phyloP scores from a whole-genome alignment of 1,140 invertebrate species.

The Neodiprion fabricii region DNA sequence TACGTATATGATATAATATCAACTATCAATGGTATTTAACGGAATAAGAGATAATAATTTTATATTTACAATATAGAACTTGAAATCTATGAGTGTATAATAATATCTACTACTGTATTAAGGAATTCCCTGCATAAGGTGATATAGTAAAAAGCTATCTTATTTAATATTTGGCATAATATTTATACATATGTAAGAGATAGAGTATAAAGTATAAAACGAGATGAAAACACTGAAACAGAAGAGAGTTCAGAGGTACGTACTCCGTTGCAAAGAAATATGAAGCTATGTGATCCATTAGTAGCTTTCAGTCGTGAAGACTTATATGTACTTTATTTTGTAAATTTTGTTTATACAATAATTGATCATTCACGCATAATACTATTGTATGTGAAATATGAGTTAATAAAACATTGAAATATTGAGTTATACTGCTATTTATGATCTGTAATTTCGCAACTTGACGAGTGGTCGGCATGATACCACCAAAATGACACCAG shows the following conservation, averaged over 20 bases:
- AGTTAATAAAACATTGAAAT: constrained; percentile 65
- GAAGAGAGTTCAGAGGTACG: constrained; percentile 22
- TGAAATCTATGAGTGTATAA: constrained; percentile 22
- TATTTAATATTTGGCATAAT: constrained; percentile 61
- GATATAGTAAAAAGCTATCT: constrained; percentile 55
- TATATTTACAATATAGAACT: constrained; percentile 52
- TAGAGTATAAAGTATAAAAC: constrained; percentile 40
- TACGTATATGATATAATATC: constrained; percentile 29
- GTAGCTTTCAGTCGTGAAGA: constrained; percentile 64
- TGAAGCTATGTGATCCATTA: constrained; percentile 63
- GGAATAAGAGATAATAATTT: constrained; percentile 61
- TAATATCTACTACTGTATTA: constrained; percentile 48
- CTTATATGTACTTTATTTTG: constrained; percentile 61
- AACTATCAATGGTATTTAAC: constrained; percentile 49
- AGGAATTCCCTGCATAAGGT: constrained; percentile 40
- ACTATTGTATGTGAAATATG: constrained; percentile 63
- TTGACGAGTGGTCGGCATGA: too few relatives aligned
- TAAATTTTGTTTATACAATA: constrained; percentile 65
- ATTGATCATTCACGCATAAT: constrained; percentile 63
- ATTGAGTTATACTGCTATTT: constrained; percentile 48
- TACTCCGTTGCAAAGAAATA: constrained; percentile 36
- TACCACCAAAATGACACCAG: too few relatives aligned
- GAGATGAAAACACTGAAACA: constrained; percentile 42
- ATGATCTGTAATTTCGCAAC: too few relatives aligned
- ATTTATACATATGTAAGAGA: constrained; percentile 52